Evolutionary conservation across 2,888 invertebrate species (phyloP), one percentile per base, ranked within the genome.

Genomic region (Carpatolechia fugitivella): DNA sequence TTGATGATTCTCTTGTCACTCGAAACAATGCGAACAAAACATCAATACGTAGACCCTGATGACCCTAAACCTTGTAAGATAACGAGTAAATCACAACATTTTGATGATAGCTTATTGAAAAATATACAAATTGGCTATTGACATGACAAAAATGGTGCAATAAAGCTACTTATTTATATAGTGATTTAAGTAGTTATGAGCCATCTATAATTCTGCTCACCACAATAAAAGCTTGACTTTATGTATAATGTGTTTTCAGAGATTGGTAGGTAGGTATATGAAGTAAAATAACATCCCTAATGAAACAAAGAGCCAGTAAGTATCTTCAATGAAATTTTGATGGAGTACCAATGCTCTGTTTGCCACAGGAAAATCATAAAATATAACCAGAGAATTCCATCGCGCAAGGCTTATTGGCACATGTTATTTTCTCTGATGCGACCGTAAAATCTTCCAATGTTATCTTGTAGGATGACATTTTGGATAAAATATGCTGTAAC

Each of bases 1-100:
- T 85, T 83, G 80, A 87, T 86, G 78, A 73, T 72, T 76, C 72
- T 70, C 65, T 74, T 77, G 80, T 76, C 79, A 75, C 74, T 69
- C 69, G 63, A 84, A 79, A 86, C 85, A 85, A 86, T 81, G 71
- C 68, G 64, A 63, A 69, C 68, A 75, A 69, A 79, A 76, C 76
- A 80, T 78, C 76, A 72, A 79, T 76, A 73, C 67, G 59, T 63
- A 63, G 74, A 67, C 69, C 65, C 61, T 58, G 70, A 74, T 81
- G 84, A 82, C 82, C 82, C 65, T 67, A 56, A 66, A 68, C 48
- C 65, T 63, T 53, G 56, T 44, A 62, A 65, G 77, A 76, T 77
- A 74, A 63, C 65, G 56, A 67, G 74, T 82, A 81, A 78, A 79
- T 83, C 81, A 82, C 80, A 79, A 76, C 70, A 73, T 75, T 80